Base-by-base conservation (phyloP, 2,797 vertebrate genomes). In the Limnodromus scolopaceus region DNA sequence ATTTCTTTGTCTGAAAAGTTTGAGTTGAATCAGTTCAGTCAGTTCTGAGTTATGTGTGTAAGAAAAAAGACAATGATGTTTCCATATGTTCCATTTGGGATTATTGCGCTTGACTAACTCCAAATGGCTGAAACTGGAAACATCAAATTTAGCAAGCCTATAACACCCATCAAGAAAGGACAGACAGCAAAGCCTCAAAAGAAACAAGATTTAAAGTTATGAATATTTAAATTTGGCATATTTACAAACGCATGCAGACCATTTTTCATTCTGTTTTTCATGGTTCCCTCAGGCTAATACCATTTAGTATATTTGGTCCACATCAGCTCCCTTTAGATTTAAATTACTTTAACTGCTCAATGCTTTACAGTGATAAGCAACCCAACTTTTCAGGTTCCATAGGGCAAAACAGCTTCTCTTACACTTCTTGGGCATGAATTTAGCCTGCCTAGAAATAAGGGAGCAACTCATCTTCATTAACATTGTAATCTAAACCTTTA, bases 181-280 rank as follows among this genome's bases (percentile, higher is more conserved):
- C 22, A 72, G 60, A 75, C 28, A 85, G 8, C 2, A 45, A 74
- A 80, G 10, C 17, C 28, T 74, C 49, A 78, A 78, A 93, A 80
- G 20, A 83, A 95, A 82, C 8, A 61, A 85, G 23, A 77, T 75
- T 77, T 87, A 45, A 70, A 87, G 55, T 70, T 83, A 71, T 71
- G 41, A 80, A 85, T 91, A 91, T 87, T 97, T 94, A 87, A 92
- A 83, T 95, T 13, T 64, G 25, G 4, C n/a, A 39, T 84, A 86
- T 92, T 95, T 93, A 78, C 32, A 74, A 85, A 74, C 36, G 11
- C 25, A 70, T 30, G 45, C 27, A 77, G 55, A 55, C 19, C 6
- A 60, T 87, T 93, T 94, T 86, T 94, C 36, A 41, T 85, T 83
- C 18, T 64, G 18, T 80, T 94, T 91, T 84, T 91, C 49, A 54